phyloP scores from a whole-genome alignment of 1,140 invertebrate species.

The Dolichoris vasculosae region DNA sequence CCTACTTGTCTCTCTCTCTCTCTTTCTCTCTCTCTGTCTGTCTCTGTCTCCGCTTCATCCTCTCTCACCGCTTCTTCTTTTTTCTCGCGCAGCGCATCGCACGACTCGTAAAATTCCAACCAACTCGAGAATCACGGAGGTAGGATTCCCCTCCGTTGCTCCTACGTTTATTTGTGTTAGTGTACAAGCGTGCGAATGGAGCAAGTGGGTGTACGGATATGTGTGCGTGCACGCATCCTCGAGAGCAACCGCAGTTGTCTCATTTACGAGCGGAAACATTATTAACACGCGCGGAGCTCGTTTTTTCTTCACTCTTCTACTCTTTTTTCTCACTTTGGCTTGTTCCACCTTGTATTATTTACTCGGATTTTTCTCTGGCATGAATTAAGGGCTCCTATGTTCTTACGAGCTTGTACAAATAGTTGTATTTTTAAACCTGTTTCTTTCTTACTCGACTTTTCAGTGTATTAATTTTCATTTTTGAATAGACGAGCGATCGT shows the following conservation, averaged over 20 bases:
- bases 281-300: constrained; percentile 64
- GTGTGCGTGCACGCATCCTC: constrained; percentile 49
- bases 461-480: background rate
- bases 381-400: background rate
- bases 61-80: constrained; percentile 4
- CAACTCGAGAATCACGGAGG: constrained; percentile 32
- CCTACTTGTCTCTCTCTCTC: background rate
- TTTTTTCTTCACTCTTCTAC: background rate
- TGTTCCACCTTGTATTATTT: constrained; percentile 20
- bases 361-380: constrained; percentile 9
- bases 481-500: no score
- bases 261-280: constrained; percentile 71
- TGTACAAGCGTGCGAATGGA: background rate
- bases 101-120: constrained; percentile 41
- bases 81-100: constrained; percentile 5
- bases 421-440: background rate
- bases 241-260: constrained; percentile 47
- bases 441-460: background rate
- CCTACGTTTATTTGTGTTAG: background rate
- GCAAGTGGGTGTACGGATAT: constrained; percentile 18
- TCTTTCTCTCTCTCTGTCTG: constrained; percentile 16
- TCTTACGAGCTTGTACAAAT: background rate
- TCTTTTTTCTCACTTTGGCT: constrained; percentile 8
- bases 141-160: constrained; percentile 3
- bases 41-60: constrained; percentile 16